A percentile compares a stretch with the other conserved stretches of the same genome.
Conservation (phyloP, 2,888 invertebrate species). For the Cheilosia impressa region DNA sequence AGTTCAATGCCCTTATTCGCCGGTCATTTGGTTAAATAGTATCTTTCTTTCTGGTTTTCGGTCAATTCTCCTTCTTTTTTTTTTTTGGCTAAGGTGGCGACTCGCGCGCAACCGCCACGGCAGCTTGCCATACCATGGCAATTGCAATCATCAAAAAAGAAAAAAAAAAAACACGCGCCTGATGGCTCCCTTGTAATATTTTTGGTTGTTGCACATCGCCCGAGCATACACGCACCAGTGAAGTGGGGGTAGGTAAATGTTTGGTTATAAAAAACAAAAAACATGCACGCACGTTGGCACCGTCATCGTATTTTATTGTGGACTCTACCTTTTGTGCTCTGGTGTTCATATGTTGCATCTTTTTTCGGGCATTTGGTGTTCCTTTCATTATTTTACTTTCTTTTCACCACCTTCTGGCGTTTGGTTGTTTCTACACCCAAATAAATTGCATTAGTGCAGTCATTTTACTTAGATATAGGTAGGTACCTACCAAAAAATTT, state of each 20-base stretch:
- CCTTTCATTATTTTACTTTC: slow-evolving; percentile 30
- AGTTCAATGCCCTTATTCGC: slow-evolving; percentile 68
- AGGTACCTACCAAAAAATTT: no score
- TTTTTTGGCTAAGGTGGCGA: slow-evolving; percentile 37
- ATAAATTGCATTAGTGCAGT: background rate
- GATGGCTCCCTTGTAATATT: slow-evolving; percentile 45
- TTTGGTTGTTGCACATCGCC: slow-evolving; percentile 54
- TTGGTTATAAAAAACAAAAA: slow-evolving; percentile 10
- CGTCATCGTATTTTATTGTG: background rate
- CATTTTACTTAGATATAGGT: slow-evolving; percentile 5
- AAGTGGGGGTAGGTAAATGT: slow-evolving; percentile 6
- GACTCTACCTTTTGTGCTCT: background rate
- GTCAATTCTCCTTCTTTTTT: background rate
- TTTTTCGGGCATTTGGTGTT: slow-evolving; percentile 10
- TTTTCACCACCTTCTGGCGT: slow-evolving; percentile 39
- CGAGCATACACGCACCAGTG: slow-evolving; percentile 34
- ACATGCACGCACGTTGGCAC: slow-evolving; percentile 36
- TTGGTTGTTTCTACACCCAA: background rate
- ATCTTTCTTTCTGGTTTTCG: slow-evolving; percentile 49
- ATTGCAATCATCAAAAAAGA: slow-evolving; percentile 30
- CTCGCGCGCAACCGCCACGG: slow-evolving; percentile 37
- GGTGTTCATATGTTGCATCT: slow-evolving; percentile 20
- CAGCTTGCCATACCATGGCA: slow-evolving; percentile 44
- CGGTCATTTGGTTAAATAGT: slow-evolving; percentile 68
- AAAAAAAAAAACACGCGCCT: slow-evolving; percentile 30